A percentile compares a stretch with the other conserved stretches of the same genome.
phyloP scores from a whole-genome alignment of 2,888 invertebrate species.

The Ischnus inquisitorius region DNA sequence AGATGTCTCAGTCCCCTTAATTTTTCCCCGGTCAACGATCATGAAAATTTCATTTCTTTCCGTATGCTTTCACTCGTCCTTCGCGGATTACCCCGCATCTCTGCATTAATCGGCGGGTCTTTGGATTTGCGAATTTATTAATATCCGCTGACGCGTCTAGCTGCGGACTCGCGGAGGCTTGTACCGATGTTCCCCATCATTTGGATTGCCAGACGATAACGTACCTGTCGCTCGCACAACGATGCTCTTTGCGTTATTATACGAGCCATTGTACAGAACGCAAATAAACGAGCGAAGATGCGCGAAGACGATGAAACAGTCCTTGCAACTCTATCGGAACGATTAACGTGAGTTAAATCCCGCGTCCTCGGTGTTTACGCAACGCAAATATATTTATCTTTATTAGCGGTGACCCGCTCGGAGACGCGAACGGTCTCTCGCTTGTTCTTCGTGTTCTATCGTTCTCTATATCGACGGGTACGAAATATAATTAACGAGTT shows the following conservation, averaged over 20 bases:
- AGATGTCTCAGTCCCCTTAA: too few species aligned
- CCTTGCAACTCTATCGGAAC: slow-evolving; percentile 38
- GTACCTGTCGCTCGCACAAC: not conserved
- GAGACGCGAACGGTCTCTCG: slow-evolving; percentile 12
- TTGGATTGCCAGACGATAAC: not conserved
- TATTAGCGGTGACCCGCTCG: slow-evolving; percentile 52
- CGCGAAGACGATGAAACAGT: slow-evolving; percentile 9
- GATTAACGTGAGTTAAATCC: slow-evolving; percentile 37
- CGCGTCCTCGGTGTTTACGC: slow-evolving; percentile 50
- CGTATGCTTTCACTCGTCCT: slow-evolving; percentile 31
- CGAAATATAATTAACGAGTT: slow-evolving; percentile 3
- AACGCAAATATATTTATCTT: slow-evolving; percentile 44
- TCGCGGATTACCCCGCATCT: slow-evolving; percentile 30
- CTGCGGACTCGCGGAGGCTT: not conserved
- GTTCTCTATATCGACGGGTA: slow-evolving; percentile 14
- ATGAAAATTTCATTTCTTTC: slow-evolving; percentile 25
- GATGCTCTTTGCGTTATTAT: not conserved
- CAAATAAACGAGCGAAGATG: slow-evolving; percentile 14
- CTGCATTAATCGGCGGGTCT: not conserved
- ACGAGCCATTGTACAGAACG: not conserved
- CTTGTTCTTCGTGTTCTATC: not conserved
- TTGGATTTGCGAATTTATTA: not conserved
- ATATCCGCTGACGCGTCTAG: not conserved
- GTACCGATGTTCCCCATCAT: not conserved
- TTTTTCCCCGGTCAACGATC: not conserved